Conservation (phyloP, 2,113 vertebrate species). For the Emberiza fucata region DNA sequence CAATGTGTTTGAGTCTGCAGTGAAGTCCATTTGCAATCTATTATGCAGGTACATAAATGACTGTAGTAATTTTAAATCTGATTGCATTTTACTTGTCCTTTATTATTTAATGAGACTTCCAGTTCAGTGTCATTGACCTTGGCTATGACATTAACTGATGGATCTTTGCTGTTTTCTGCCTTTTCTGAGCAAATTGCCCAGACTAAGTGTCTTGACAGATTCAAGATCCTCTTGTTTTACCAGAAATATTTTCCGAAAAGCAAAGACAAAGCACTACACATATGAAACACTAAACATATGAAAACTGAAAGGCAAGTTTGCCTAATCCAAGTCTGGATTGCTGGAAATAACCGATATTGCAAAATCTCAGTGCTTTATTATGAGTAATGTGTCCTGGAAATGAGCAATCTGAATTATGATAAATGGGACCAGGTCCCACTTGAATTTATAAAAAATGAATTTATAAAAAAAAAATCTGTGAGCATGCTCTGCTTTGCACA, state of each 20-base stretch:
- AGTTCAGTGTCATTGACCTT: conserved; percentile 11
- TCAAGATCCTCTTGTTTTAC: neutral
- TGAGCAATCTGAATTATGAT: neutral
- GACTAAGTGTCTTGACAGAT: neutral
- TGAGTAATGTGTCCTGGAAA: neutral
- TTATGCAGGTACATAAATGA: conserved; percentile 7
- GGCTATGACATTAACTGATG: neutral
- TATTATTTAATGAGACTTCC: conserved; percentile 43
- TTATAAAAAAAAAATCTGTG: neutral
- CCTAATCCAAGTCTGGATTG: neutral
- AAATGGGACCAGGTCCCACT: neutral
- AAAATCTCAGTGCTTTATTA: neutral
- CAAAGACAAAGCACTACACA: neutral
- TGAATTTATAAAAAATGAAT: neutral
- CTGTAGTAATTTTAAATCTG: conserved; percentile 8
- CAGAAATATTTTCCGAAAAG: neutral
- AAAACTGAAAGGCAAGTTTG: neutral
- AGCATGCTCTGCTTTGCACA: neutral
- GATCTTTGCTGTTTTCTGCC: neutral
- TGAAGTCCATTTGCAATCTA: conserved; percentile 19
- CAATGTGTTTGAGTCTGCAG: neutral
- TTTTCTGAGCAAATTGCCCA: neutral
- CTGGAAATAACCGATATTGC: neutral
- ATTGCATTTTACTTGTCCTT: conserved; percentile 47
- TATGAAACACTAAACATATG: neutral